phyloP scores from a whole-genome alignment of 2,113 vertebrate genomes.

The Hippocampus abdominalis region DNA sequence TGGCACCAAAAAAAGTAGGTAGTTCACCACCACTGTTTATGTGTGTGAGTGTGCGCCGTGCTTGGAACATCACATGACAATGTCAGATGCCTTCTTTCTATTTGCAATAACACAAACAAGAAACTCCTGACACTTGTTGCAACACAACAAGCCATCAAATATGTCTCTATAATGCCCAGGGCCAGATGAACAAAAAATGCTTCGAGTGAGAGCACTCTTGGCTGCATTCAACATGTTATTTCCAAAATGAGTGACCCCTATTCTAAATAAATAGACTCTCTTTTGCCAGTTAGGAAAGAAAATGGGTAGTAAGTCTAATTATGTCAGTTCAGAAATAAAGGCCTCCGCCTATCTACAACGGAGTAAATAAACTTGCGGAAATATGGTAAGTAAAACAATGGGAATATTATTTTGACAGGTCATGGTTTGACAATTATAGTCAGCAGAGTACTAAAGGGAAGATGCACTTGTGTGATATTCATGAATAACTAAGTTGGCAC shows the following conservation, averaged over 20 bases:
- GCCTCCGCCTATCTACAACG: not conserved
- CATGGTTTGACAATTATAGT: not conserved
- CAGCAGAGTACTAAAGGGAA: not conserved
- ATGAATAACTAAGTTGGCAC: not conserved
- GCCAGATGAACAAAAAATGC: constrained; percentile 15
- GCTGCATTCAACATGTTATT: not conserved
- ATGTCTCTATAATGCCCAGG: constrained; percentile 1
- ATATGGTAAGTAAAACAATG: not conserved
- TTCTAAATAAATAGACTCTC: not conserved
- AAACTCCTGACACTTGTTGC: constrained; percentile 5
- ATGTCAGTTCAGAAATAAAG: no score
- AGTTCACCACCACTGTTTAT: constrained; percentile 7
- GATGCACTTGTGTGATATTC: not conserved
- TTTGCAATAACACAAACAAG: constrained; percentile 41
- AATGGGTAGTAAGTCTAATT: no score
- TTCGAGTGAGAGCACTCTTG: constrained; percentile 9
- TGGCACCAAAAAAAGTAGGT: constrained; percentile 28
- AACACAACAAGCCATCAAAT: constrained; percentile 26
- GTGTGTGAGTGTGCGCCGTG: constrained; percentile 21
- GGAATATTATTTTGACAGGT: not conserved
- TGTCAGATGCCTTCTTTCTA: constrained; percentile 18
- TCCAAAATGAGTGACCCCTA: not conserved
- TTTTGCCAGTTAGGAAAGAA: not conserved
- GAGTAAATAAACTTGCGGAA: not conserved
- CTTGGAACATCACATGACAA: constrained; percentile 34